These are phyloP conservation scores for Sebastes hubbsi DNA, from an alignment of 2,797 vertebrate genomes.

Conservation along the genomic window DNA sequence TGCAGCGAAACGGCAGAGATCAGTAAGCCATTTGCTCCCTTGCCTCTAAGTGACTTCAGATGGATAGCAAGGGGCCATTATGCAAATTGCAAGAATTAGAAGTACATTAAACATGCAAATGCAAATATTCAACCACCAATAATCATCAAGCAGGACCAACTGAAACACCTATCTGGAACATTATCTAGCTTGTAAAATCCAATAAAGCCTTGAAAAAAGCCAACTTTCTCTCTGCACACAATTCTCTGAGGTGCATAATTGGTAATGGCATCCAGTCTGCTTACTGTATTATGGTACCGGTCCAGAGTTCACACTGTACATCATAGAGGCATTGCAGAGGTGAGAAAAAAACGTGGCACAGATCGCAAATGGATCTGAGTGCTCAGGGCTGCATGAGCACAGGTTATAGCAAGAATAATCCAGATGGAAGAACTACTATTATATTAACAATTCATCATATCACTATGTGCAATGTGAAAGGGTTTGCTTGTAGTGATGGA, in stretches of 20 bases:
- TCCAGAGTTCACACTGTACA: not conserved
- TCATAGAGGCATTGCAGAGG: not conserved
- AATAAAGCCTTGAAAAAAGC: not conserved
- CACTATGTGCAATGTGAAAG: not conserved
- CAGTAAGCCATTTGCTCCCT: slow-evolving; percentile 58
- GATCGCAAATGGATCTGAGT: not conserved
- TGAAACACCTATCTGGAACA: slow-evolving; percentile 28
- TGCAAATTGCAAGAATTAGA: slow-evolving; percentile 74
- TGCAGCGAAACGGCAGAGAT: slow-evolving; percentile 61
- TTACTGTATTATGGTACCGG: not conserved
- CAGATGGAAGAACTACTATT: not conserved
- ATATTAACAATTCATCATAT: not conserved
- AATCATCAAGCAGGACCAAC: slow-evolving; percentile 33
- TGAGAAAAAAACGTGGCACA: not conserved
- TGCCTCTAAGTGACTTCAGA: slow-evolving; percentile 67
- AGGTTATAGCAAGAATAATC: not conserved
- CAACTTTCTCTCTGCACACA: not conserved
- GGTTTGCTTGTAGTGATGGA: not conserved
- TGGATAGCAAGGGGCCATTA: slow-evolving; percentile 68
- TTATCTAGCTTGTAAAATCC: slow-evolving; percentile 2
- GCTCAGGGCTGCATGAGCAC: not conserved
- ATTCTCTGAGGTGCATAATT: not conserved
- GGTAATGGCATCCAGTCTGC: not conserved
- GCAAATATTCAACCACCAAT: slow-evolving; percentile 65
- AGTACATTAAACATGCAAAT: slow-evolving; percentile 70